phyloP scores from a whole-genome alignment of 2,113 vertebrate genomes.

The Rostratula benghalensis region DNA sequence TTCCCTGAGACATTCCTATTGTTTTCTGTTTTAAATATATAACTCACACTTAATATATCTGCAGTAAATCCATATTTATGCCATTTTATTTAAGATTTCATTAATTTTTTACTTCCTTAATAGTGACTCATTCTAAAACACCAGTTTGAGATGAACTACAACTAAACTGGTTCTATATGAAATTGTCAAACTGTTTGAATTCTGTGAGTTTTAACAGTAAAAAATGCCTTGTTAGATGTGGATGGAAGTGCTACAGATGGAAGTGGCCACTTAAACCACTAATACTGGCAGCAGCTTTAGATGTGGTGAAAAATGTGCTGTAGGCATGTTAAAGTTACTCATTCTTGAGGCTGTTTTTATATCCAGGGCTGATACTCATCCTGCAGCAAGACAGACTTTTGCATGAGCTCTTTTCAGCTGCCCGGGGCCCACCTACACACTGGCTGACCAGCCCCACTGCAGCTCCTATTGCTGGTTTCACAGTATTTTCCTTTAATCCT shows the following conservation, averaged over 20 bases:
- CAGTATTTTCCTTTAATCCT: neutral
- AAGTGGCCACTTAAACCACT: neutral
- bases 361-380: neutral
- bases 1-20: slow-evolving; percentile 15
- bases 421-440: neutral
- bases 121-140: slow-evolving; percentile 10
- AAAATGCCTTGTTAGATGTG: neutral
- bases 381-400: neutral
- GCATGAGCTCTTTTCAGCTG: neutral
- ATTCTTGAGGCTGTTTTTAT: neutral
- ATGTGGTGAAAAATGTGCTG: neutral
- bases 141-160: neutral
- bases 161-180: neutral
- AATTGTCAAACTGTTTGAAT: neutral
- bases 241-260: neutral
- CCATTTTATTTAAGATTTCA: neutral
- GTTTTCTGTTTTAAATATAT: slow-evolving; percentile 28
- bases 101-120: neutral
- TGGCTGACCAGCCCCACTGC: neutral
- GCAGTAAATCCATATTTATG: neutral
- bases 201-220: neutral
- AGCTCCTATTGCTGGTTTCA: neutral
- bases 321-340: neutral
- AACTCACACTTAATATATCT: neutral
- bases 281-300: neutral